These are phyloP conservation scores for Eulemur macaco DNA, from an alignment of 2,113 vertebrate species.

Conservation along the genomic window DNA sequence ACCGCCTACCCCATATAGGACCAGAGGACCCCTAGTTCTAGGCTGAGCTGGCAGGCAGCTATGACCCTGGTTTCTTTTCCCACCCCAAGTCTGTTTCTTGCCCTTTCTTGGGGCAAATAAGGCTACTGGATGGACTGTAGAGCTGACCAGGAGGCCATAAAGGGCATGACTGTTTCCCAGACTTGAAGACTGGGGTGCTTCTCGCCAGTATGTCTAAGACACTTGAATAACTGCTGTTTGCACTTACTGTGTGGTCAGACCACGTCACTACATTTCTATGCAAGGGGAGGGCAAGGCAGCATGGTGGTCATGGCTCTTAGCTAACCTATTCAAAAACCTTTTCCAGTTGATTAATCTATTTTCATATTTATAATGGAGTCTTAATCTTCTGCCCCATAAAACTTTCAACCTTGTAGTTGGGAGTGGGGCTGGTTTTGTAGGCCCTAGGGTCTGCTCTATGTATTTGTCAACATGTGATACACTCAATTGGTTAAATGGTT, in stretches of 20 bases:
- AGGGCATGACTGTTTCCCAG: constrained; percentile 44
- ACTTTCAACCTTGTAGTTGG: constrained; percentile 89
- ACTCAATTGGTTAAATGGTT: constrained; percentile 66
- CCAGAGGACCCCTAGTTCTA: constrained; percentile 63
- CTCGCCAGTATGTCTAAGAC: constrained; percentile 87
- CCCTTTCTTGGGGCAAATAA: constrained; percentile 25
- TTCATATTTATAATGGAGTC: constrained; percentile 96
- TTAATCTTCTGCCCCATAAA: constrained; percentile 90
- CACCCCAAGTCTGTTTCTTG: constrained; percentile 17
- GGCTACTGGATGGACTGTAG: constrained; percentile 39
- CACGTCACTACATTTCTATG: constrained; percentile 96
- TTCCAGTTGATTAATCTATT: constrained; percentile 89
- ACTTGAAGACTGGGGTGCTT: constrained; percentile 74
- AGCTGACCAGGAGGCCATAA: constrained; percentile 29
- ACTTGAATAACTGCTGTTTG: constrained; percentile 91
- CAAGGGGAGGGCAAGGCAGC: constrained; percentile 80
- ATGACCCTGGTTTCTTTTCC: constrained; percentile 35
- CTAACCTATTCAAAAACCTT: constrained; percentile 87
- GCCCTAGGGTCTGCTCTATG: constrained; percentile 78
- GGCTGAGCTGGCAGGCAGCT: constrained; percentile 54
- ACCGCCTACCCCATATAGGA: constrained; percentile 19
- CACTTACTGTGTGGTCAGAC: constrained; percentile 87
- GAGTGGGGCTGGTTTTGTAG: constrained; percentile 82
- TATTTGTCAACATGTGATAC: constrained; percentile 83
- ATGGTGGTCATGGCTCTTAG: constrained; percentile 80